phyloP scores from a whole-genome alignment of 2,113 vertebrate genomes.

The Cynocephalus volans region DNA sequence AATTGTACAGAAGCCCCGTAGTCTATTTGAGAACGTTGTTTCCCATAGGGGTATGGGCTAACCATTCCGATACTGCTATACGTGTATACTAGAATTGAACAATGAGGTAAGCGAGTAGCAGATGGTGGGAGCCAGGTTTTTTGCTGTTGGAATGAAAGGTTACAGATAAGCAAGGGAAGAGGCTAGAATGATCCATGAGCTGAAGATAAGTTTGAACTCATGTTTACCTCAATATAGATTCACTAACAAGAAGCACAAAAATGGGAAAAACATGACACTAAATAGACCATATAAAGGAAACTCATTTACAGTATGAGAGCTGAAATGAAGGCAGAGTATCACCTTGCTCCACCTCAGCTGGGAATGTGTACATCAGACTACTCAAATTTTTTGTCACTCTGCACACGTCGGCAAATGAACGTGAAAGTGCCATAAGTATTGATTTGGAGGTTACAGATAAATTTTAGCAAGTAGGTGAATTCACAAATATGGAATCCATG shows the following conservation, averaged over 20 bases:
- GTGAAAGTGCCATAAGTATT: not conserved
- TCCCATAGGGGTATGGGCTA: not conserved
- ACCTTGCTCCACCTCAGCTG: not conserved
- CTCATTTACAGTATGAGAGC: not conserved
- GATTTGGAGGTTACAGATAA: conserved; percentile 37
- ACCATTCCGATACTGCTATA: not conserved
- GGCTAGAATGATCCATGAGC: not conserved
- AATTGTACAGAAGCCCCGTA: not conserved
- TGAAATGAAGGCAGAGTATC: not conserved
- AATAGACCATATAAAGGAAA: conserved; percentile 5
- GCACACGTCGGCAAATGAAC: conserved; percentile 30
- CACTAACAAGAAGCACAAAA: not conserved
- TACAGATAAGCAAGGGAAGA: conserved; percentile 37
- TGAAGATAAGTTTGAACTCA: not conserved
- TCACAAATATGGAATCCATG: not conserved
- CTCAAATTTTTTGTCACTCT: not conserved
- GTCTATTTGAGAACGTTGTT: not conserved
- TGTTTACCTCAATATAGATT: conserved; percentile 38
- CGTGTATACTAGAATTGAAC: not conserved
- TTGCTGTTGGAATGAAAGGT: not conserved
- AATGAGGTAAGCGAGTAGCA: conserved; percentile 9
- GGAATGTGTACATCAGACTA: not conserved
- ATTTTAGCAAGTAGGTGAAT: not conserved
- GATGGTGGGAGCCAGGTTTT: not conserved
- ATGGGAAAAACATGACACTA: not conserved